Conservation (phyloP, 2,888 invertebrate species). For the Tillus elongatus region DNA sequence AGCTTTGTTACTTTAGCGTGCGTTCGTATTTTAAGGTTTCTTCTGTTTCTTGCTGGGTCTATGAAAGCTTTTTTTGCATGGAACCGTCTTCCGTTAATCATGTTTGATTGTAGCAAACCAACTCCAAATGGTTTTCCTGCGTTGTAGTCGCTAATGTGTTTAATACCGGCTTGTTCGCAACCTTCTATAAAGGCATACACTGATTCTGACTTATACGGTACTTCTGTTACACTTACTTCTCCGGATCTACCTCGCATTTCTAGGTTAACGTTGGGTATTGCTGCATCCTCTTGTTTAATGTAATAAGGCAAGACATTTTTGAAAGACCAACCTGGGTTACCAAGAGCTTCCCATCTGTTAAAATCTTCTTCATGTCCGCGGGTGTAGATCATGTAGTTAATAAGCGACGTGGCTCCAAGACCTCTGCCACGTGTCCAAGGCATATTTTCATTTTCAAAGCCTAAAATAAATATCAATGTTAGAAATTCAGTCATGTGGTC, state of each 20-base stretch:
- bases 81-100: slow-evolving; percentile 51
- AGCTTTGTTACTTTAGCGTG: slow-evolving; percentile 54
- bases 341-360: slow-evolving; percentile 26
- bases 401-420: slow-evolving; percentile 8
- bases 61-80: slow-evolving; percentile 59
- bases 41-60: slow-evolving; percentile 49
- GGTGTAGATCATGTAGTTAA: slow-evolving; percentile 14
- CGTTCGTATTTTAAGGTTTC: slow-evolving; percentile 60
- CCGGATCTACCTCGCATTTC: slow-evolving; percentile 54
- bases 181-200: slow-evolving; percentile 51
- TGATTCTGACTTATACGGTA: slow-evolving; percentile 40
- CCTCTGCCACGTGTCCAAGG: slow-evolving; percentile 12
- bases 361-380: slow-evolving; percentile 12
- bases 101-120: slow-evolving; percentile 53
- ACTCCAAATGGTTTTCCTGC: slow-evolving; percentile 53
- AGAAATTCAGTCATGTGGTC: too few relatives aligned
- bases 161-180: slow-evolving; percentile 56
- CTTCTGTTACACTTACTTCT: slow-evolving; percentile 41
- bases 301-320: slow-evolving; percentile 51
- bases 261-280: slow-evolving; percentile 33
- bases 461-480: too few relatives aligned
- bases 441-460: not conserved
- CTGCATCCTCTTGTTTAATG: slow-evolving; percentile 51
- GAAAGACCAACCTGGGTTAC: slow-evolving; percentile 45
- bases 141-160: slow-evolving; percentile 61